Base-by-base conservation (phyloP, 2,113 vertebrate species). In the Aramus guarauna region DNA sequence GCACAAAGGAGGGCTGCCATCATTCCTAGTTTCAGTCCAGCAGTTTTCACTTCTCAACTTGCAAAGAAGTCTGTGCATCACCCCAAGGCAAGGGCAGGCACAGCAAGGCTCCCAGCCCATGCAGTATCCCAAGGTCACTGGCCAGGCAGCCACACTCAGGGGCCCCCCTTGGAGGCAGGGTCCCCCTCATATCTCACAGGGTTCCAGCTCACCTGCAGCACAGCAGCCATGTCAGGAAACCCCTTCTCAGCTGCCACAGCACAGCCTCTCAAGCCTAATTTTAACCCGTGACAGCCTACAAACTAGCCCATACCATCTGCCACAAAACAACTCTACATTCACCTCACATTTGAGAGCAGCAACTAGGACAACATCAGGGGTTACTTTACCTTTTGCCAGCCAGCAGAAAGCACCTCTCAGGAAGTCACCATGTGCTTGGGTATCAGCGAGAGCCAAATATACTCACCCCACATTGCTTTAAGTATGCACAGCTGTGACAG, bases 101-200 rank as follows among this genome's bases (percentile, higher is more conserved):
- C 6, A 75, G 24, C 24, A 85, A 11, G 67, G 18, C 36, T 47
- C 32, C 23, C 45, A 79, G 23, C 3, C 20, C 12, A 12, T 1
- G 0, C 29, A 34, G 5, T 6, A 55, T 2, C 19, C 19, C 36
- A 60, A 34, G 3, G 3, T 19, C 29, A 21, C 11, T 9, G 2
- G 11, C 16, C n/a, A 55, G 6, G 5, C 7, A 66, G 4, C 11
- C 7, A 32, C 5, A 41, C 2, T 3, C 11, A 34, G 4, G 16
- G 1, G 2, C 2, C 37, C 22, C 8, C 11, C 13, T 29, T 0
- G 0, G 11, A 69, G 4, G 37, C 0, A 2, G 1, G 5, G 0
- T 23, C 5, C 4, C 27, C 17, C 9, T 12, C 12, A 9, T 5
- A 3, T 8, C 36, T 9, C 52, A 67, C 37, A 1, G 5, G 6